phyloP scores from a whole-genome alignment of 2,888 invertebrate genomes.

The Ptycholaimellus sp. region DNA sequence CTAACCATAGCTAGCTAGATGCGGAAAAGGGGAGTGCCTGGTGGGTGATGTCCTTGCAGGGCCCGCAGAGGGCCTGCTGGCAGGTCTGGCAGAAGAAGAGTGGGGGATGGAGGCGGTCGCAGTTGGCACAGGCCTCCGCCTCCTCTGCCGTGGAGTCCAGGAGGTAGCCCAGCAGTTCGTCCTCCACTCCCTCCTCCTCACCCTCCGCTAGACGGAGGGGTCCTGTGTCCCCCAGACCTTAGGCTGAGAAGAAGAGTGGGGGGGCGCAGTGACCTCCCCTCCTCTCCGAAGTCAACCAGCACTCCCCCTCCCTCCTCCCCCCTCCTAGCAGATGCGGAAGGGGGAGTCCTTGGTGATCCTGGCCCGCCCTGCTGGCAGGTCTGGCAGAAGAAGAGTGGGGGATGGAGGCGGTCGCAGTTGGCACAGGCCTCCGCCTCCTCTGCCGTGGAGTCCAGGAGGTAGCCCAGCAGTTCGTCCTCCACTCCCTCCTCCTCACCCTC shows the following conservation, averaged over 20 bases:
- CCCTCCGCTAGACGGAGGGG: too few relatives aligned
- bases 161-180: conserved; percentile 42
- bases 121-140: conserved; percentile 47
- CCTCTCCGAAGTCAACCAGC: too few relatives aligned
- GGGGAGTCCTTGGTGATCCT: conserved; percentile 43
- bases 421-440: conserved; percentile 47
- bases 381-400: conserved; percentile 52
- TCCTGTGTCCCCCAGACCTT: too few relatives aligned
- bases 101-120: too few relatives aligned
- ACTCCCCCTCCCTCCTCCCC: too few relatives aligned
- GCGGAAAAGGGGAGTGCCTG: conserved; percentile 20
- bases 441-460: conserved; percentile 43
- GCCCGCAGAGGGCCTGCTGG: conserved; percentile 45
- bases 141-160: conserved; percentile 44
- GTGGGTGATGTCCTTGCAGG: conserved; percentile 47
- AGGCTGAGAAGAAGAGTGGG: too few relatives aligned
- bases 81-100: conserved; percentile 56
- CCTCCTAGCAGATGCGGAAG: too few relatives aligned
- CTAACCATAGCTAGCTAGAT: background rate
- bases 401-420: conserved; percentile 49
- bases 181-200: too few relatives aligned
- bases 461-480: conserved; percentile 43
- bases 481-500: too few relatives aligned
- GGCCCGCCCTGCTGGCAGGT: conserved; percentile 50
- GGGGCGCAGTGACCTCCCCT: too few relatives aligned